These are phyloP conservation scores for Stenodera caucasica DNA, from an alignment of 2,888 invertebrate species.

Conservation along the genomic window DNA sequence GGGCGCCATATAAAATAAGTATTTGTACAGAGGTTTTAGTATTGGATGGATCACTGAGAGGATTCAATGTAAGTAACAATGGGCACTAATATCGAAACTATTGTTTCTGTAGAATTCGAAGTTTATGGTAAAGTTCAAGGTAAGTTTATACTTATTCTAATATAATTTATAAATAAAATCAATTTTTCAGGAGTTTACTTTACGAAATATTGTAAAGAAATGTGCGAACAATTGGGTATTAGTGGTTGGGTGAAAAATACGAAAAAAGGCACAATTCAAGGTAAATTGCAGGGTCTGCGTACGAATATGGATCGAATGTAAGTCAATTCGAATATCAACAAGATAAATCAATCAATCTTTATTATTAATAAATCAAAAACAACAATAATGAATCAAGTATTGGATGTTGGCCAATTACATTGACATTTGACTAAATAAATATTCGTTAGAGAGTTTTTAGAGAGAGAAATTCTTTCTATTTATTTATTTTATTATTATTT, in stretches of 20 bases:
- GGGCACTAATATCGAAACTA: slow-evolving; percentile 55
- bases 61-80: slow-evolving; percentile 2
- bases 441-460: slow-evolving; percentile 19
- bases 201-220: slow-evolving; percentile 84
- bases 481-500: no score
- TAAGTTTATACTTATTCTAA: slow-evolving; percentile 51
- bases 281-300: slow-evolving; percentile 84
- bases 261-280: slow-evolving; percentile 82
- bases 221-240: slow-evolving; percentile 72
- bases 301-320: slow-evolving; percentile 81
- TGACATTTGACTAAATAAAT: slow-evolving; percentile 14
- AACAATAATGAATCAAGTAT: slow-evolving; percentile 16
- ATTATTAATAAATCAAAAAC: slow-evolving; percentile 10
- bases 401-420: slow-evolving; percentile 22
- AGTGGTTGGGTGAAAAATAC: slow-evolving; percentile 94
- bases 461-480: neutral
- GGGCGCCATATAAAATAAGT: slow-evolving; percentile 3
- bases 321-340: slow-evolving; percentile 50
- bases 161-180: no score
- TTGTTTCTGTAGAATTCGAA: slow-evolving; percentile 86
- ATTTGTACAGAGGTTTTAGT: neutral
- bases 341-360: neutral
- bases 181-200: slow-evolving; percentile 75
- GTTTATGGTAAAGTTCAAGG: slow-evolving; percentile 91
- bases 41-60: neutral